phyloP scores from a whole-genome alignment of 2,797 vertebrate species.

The Hyperoplus lanceolatus region DNA sequence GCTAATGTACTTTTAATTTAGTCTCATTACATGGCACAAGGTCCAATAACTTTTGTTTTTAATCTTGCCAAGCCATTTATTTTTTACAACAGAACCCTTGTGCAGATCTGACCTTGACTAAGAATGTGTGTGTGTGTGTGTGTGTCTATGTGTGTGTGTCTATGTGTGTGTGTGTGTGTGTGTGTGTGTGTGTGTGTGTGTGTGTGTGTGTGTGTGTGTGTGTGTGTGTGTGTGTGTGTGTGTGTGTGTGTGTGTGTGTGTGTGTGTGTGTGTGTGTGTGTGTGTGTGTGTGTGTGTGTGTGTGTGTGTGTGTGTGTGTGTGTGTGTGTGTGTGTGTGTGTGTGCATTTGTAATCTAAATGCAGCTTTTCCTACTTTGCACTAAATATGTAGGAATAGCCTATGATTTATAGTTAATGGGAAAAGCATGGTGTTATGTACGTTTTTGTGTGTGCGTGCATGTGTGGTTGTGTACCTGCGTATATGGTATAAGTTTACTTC shows the following conservation, averaged over 20 bases:
- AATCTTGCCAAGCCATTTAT: slow-evolving; percentile 26
- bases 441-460: background rate
- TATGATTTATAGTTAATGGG: background rate
- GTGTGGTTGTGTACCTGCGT: slow-evolving; percentile 5
- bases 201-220: no score
- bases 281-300: background rate
- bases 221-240: no score
- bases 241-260: no score
- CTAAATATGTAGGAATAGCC: no score
- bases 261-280: no score
- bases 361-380: background rate
- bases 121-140: slow-evolving; percentile 17
- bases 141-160: no score
- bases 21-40: background rate
- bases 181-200: no score
- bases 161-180: background rate
- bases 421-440: background rate
- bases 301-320: no score
- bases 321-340: no score
- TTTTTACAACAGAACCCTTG: slow-evolving; percentile 55
- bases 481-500: slow-evolving; percentile 55
- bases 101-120: slow-evolving; percentile 73
- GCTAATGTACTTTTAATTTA: background rate
- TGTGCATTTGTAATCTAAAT: background rate
- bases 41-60: slow-evolving; percentile 3